phyloP scores from a whole-genome alignment of 1,140 invertebrate species.

The Phthorimaea operculella region DNA sequence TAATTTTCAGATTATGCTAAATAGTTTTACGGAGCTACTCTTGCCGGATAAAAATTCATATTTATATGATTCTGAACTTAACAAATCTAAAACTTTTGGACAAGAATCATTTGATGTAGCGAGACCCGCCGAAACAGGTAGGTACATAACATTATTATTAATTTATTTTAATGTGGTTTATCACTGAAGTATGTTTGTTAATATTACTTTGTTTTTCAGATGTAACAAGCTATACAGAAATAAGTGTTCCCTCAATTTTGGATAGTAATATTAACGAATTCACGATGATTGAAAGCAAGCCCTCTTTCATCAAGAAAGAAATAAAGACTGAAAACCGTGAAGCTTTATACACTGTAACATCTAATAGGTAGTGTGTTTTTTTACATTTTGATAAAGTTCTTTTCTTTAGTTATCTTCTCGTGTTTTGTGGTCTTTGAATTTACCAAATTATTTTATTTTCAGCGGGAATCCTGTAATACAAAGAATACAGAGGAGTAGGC shows the following conservation, averaged over 20 bases:
- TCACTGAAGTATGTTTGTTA: too few species aligned
- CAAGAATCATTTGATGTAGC: conserved; percentile 34
- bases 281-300: conserved; percentile 47
- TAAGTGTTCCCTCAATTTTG: conserved; percentile 25
- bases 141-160: too few species aligned
- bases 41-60: conserved; percentile 39
- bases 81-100: conserved; percentile 29
- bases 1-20: conserved; percentile 44
- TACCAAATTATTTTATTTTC: neutral
- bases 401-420: neutral
- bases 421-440: neutral
- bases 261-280: conserved; percentile 31
- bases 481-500: conserved; percentile 43
- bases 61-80: conserved; percentile 34
- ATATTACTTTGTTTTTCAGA: conserved; percentile 28
- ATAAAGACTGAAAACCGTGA: conserved; percentile 38
- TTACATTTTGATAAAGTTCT: neutral
- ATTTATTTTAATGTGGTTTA: too few species aligned
- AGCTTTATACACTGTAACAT: conserved; percentile 40
- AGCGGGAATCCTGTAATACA: conserved; percentile 42
- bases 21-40: conserved; percentile 46
- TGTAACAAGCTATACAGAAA: conserved; percentile 24
- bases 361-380: conserved; percentile 38
- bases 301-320: conserved; percentile 39
- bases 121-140: conserved; percentile 34